These are phyloP conservation scores for Styela clava DNA, from an alignment of 23 tunicate genomes.

Conservation along the genomic window DNA sequence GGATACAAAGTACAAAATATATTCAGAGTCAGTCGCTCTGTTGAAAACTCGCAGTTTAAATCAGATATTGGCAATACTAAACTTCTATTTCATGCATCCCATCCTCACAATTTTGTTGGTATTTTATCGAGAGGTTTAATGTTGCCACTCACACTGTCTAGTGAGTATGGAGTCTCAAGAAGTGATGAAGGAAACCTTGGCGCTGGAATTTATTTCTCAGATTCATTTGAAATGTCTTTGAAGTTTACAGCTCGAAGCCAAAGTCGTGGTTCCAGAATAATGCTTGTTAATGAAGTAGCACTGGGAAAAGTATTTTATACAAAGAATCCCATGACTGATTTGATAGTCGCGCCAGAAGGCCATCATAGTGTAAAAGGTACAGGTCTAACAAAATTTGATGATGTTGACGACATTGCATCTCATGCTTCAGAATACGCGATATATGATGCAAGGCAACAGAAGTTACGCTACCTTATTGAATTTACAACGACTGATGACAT, in stretches of 20 bases:
- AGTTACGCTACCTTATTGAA: slow-evolving; percentile 57
- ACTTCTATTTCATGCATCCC: slow-evolving; percentile 64
- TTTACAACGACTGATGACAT: slow-evolving; percentile 38
- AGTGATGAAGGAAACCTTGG: slow-evolving; percentile 77
- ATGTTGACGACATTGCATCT: no score
- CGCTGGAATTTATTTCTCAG: slow-evolving; percentile 67
- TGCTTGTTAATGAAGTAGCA: slow-evolving; percentile 70
- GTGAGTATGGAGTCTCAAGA: slow-evolving; percentile 54
- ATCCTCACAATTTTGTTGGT: slow-evolving; percentile 58
- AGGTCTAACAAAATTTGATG: slow-evolving; percentile 6
- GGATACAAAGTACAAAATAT: slow-evolving; percentile 46
- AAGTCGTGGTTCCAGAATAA: slow-evolving; percentile 40
- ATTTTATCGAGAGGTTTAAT: slow-evolving; percentile 75
- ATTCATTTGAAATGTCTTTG: slow-evolving; percentile 32
- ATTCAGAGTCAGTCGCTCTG: slow-evolving; percentile 36
- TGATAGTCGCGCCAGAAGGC: slow-evolving; percentile 56
- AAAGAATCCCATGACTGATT: slow-evolving; percentile 15
- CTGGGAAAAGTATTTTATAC: slow-evolving; percentile 42
- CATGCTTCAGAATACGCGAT: slow-evolving; percentile 68
- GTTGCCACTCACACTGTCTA: slow-evolving; percentile 56
- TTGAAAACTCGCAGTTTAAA: slow-evolving; percentile 45
- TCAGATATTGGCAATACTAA: slow-evolving; percentile 28
- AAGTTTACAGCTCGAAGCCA: slow-evolving; percentile 1
- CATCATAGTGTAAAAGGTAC: slow-evolving; percentile 57
- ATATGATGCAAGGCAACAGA: slow-evolving; percentile 55